Conservation (phyloP, 1,140 invertebrate species). For the Psilanteris sp. region DNA sequence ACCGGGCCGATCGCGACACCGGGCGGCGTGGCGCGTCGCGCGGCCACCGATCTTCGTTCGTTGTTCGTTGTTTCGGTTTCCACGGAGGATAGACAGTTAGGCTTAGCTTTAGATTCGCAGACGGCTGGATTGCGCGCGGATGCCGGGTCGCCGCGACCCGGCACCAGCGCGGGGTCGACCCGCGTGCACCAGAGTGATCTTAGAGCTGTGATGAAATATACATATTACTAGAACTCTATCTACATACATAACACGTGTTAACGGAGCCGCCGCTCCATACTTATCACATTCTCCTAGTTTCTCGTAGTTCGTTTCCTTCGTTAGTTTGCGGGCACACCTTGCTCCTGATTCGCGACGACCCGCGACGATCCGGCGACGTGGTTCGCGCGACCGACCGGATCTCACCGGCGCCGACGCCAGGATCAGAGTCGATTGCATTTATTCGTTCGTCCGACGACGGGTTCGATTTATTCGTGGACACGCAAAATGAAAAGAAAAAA, state of each 20-base stretch:
- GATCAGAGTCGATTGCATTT: constrained; percentile 14
- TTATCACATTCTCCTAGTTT: constrained; percentile 21
- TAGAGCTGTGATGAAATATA: constrained; percentile 67
- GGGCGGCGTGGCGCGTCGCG: no score
- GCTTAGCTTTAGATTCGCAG: constrained; percentile 61
- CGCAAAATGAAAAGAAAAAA: no score
- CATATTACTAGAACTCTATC: constrained; percentile 64
- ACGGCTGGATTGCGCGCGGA: constrained; percentile 46
- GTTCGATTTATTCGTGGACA: constrained; percentile 11
- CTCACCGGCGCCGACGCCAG: no score
- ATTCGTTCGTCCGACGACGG: constrained; percentile 13
- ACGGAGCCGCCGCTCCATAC: constrained; percentile 18
- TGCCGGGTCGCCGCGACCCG: no score
- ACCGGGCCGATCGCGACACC: no score
- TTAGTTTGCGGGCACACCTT: neutral
- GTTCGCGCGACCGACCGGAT: no score
- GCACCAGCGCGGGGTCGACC: constrained; percentile 27
- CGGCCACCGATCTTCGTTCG: constrained; percentile 41
- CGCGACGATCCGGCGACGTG: no score
- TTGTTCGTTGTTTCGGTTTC: constrained; percentile 54
- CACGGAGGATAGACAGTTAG: constrained; percentile 54
- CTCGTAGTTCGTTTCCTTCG: constrained; percentile 13
- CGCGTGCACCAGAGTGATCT: constrained; percentile 59
- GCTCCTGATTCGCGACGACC: neutral
- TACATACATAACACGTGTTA: constrained; percentile 44